phyloP scores from a whole-genome alignment of 2,888 invertebrate species.

The Mimachlamys varia region DNA sequence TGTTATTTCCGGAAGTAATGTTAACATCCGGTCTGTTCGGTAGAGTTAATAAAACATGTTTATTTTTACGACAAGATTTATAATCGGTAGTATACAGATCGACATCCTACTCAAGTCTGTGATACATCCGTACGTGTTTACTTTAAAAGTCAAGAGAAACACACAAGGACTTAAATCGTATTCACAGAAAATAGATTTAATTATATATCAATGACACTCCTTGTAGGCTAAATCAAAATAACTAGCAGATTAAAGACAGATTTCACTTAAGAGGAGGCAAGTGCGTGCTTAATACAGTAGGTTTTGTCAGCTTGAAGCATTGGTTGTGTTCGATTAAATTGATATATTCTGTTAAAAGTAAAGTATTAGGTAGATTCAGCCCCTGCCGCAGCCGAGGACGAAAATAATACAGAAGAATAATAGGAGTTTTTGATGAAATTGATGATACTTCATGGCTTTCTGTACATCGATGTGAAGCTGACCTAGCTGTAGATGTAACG shows the following conservation, averaged over 20 bases:
- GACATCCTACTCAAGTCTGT: background rate
- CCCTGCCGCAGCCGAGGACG: no score
- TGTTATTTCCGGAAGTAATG: background rate
- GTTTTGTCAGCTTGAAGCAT: background rate
- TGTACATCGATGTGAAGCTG: background rate
- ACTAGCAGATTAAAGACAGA: background rate
- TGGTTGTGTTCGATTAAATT: background rate
- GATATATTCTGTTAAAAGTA: no score
- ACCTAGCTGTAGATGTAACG: background rate
- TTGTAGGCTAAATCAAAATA: constrained; percentile 1
- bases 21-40: background rate
- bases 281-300: background rate
- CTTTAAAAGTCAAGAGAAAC: constrained; percentile 31
- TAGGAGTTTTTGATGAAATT: no score
- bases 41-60: background rate
- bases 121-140: background rate
- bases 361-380: no score
- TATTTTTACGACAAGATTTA: background rate
- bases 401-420: no score
- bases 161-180: constrained; percentile 30
- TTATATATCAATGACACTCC: constrained; percentile 23
- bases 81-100: background rate
- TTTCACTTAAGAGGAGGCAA: constrained; percentile 2
- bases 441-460: background rate
- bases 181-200: constrained; percentile 24